These are phyloP conservation scores for Austrofundulus limnaeus DNA, from an alignment of 2,113 vertebrate species.

Conservation along the genomic window DNA sequence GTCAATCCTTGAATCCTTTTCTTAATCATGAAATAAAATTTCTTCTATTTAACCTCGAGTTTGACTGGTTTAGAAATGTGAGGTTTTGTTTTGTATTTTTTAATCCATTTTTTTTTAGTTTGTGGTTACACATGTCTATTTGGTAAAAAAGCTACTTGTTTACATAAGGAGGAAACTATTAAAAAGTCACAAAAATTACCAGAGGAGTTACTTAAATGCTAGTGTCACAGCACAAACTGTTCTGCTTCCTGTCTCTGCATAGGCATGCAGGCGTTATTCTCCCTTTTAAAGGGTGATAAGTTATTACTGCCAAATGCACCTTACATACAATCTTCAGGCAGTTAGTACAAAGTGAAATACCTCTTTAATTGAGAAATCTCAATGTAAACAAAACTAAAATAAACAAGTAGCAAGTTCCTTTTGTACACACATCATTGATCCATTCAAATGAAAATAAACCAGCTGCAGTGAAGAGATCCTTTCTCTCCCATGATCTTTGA, in stretches of 20 bases:
- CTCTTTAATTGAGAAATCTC: conserved; percentile 12
- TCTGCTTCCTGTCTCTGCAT: conserved; percentile 20
- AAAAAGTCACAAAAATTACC: conserved; percentile 9
- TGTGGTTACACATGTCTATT: neutral
- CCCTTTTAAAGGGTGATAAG: conserved; percentile 46
- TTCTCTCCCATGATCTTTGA: conserved; percentile 31
- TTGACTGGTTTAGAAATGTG: neutral
- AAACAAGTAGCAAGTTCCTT: conserved; percentile 7
- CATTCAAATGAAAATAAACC: conserved; percentile 11
- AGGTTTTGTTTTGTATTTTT: neutral
- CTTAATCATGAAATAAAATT: too few relatives aligned
- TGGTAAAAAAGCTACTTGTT: conserved; percentile 6
- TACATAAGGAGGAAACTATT: neutral
- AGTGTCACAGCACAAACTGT: conserved; percentile 21
- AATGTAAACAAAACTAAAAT: conserved; percentile 8
- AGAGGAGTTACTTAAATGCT: conserved; percentile 1
- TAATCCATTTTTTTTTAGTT: neutral
- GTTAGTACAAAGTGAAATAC: conserved; percentile 16
- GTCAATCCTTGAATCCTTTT: too few relatives aligned
- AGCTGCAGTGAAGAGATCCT: neutral
- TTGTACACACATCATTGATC: conserved; percentile 6
- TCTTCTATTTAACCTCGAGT: too few relatives aligned
- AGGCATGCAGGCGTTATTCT: conserved; percentile 13
- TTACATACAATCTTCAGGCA: conserved; percentile 12
- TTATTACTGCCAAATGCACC: conserved; percentile 18